Conservation (phyloP, 2,797 vertebrate species). For the Halcyon badia region DNA sequence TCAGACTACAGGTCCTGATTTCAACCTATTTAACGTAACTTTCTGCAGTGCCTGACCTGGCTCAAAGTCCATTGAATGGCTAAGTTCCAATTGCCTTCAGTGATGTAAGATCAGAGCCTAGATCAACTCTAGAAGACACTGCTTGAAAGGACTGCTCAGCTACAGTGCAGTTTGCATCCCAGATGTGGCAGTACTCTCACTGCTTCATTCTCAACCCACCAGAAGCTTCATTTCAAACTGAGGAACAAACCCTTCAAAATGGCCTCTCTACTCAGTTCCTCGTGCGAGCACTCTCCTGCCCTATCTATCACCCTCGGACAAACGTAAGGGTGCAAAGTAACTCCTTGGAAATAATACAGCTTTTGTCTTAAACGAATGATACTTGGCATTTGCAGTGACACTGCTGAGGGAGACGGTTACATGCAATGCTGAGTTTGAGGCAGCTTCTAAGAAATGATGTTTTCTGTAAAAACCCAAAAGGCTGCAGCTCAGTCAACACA, state of each 20-base stretch:
- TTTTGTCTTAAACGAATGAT: not conserved
- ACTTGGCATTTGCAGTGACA: not conserved
- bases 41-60: not conserved
- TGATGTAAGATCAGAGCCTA: not conserved
- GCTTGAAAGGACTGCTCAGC: not conserved
- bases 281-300: not conserved
- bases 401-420: not conserved
- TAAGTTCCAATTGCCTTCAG: not conserved
- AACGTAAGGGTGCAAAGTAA: not conserved
- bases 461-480: not conserved
- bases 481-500: fast-evolving
- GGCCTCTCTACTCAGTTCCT: not conserved
- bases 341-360: not conserved
- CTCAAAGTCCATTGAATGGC: not conserved
- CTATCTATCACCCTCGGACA: not conserved
- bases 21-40: not conserved
- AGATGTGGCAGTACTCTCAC: not conserved
- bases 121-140: not conserved
- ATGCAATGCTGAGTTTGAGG: not conserved
- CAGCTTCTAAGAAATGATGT: not conserved
- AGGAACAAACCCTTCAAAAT: not conserved
- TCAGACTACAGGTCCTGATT: not conserved
- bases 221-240: not conserved
- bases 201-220: not conserved
- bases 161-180: not conserved